A percentile compares a stretch with the other conserved stretches of the same genome.
Conservation (phyloP, 1,140 invertebrate genomes). For the Bombus vancouverensis region DNA sequence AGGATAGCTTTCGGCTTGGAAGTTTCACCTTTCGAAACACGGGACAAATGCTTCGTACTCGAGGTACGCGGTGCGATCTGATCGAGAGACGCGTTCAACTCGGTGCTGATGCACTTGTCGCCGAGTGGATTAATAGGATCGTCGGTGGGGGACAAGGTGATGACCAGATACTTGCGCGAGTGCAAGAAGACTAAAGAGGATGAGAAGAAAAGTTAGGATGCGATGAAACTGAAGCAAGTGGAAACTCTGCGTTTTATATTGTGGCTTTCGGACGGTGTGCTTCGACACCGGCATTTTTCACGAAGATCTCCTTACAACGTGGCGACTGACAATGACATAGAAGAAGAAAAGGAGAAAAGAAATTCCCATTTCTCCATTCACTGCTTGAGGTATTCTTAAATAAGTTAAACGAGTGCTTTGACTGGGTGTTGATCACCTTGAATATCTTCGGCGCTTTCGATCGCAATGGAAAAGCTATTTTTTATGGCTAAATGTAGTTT, state of each 20-base stretch:
- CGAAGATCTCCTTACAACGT: not conserved
- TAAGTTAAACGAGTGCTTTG: too few species aligned
- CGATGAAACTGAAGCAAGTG: not conserved
- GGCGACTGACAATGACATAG: too few species aligned
- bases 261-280: not conserved
- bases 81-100: conserved; percentile 2
- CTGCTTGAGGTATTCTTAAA: too few species aligned
- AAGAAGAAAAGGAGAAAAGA: not conserved
- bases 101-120: not conserved
- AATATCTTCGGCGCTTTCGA: too few species aligned
- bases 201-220: not conserved
- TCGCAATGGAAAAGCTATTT: too few species aligned
- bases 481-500: too few species aligned
- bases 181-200: not conserved
- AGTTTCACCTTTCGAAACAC: conserved; percentile 7
- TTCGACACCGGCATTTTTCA: not conserved
- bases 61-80: not conserved
- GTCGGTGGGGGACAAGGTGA: not conserved
- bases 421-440: too few species aligned
- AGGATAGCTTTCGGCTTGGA: conserved; percentile 5
- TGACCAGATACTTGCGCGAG: not conserved
- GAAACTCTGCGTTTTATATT: conserved; percentile 12
- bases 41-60: not conserved
- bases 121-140: conserved; percentile 1
- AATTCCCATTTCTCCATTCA: not conserved